Evolutionary conservation across 1,140 invertebrate genomes (phyloP).

Genomic region (Drosophila murphyi): DNA sequence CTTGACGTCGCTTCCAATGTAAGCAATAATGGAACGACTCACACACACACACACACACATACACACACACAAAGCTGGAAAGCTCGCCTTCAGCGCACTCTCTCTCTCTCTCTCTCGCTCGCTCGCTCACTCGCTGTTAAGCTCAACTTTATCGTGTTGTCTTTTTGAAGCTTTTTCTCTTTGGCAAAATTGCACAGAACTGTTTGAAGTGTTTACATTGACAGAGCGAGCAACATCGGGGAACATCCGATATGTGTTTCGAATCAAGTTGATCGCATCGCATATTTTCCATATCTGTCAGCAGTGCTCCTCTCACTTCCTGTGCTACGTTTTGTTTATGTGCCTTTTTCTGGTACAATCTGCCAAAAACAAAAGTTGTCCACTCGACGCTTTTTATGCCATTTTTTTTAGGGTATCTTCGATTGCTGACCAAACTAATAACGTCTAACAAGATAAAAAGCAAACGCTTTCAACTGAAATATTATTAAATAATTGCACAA

Average conservation of each 20-base stretch:
- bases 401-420: background rate
- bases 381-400: conserved; percentile 11
- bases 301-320: conserved; percentile 8
- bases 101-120: background rate
- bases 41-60: background rate
- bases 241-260: conserved; percentile 3
- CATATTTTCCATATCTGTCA: background rate
- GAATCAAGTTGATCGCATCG: conserved; percentile 15
- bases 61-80: background rate
- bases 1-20: background rate
- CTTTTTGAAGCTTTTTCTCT: background rate
- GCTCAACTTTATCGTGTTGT: background rate
- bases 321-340: conserved; percentile 25
- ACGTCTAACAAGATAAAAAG: background rate
- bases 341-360: conserved; percentile 7
- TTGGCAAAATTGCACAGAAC: background rate
- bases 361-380: conserved; percentile 9
- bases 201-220: conserved; percentile 8
- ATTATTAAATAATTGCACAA: no score
- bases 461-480: no score
- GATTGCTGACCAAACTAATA: no score
- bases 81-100: background rate
- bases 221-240: background rate
- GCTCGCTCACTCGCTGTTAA: background rate
- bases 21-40: conserved; percentile 2